Percentiles rank a stretch among this genome's conserved stretches.
Conservation (phyloP, 2,888 invertebrate genomes). For the Cerastis leucographa region DNA sequence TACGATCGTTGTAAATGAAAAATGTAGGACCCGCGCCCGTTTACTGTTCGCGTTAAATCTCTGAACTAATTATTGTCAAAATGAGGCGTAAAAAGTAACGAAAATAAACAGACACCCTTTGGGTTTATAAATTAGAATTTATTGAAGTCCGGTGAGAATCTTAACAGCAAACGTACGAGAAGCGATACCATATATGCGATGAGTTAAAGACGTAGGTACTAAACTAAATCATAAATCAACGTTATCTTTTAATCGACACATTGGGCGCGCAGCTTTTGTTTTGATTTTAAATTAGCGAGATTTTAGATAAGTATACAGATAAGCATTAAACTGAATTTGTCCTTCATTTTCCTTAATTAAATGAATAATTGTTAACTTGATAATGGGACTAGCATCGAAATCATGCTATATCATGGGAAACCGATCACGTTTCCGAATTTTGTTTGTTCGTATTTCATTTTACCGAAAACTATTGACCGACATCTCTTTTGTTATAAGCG, state of each 20-base stretch:
- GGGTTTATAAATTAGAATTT: too few relatives aligned
- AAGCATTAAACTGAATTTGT: background rate
- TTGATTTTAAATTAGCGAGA: constrained; percentile 13
- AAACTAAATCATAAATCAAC: background rate
- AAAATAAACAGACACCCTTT: background rate
- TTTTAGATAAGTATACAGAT: background rate
- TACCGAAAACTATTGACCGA: too few relatives aligned
- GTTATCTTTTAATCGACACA: constrained; percentile 23
- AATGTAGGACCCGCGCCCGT: too few relatives aligned
- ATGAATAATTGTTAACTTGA: background rate
- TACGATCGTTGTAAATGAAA: too few relatives aligned
- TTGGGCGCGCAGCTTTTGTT: constrained; percentile 9
- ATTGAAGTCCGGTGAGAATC: background rate
- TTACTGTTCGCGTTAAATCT: background rate
- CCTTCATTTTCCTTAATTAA: background rate
- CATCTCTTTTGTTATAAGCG: too few relatives aligned
- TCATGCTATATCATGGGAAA: background rate
- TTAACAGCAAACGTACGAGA: background rate
- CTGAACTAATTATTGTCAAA: background rate
- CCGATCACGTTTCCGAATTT: too few relatives aligned
- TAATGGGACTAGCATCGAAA: background rate
- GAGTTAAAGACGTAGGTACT: background rate
- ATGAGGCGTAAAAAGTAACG: background rate
- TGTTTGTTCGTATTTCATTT: too few relatives aligned
- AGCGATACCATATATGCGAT: background rate